Conservation (phyloP, 2,888 invertebrate genomes). For the Drosophila leonis region DNA sequence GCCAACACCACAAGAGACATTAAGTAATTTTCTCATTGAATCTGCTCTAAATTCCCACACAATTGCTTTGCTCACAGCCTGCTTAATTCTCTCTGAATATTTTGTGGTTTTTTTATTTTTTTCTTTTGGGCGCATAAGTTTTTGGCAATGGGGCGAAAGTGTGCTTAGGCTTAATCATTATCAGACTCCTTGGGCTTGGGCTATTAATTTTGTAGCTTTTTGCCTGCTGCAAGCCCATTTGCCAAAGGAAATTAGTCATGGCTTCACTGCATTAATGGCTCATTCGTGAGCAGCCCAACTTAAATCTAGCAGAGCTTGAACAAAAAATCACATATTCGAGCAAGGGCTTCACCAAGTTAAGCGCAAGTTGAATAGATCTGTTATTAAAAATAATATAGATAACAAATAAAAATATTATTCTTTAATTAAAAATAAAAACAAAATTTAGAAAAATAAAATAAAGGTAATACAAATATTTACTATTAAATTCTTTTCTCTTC, state of each 20-base stretch:
- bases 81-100: constrained; percentile 52
- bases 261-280: constrained; percentile 38
- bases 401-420: background rate
- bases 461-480: background rate
- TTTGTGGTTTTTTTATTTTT: constrained; percentile 27
- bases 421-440: background rate
- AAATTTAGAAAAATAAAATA: background rate
- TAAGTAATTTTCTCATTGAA: constrained; percentile 78
- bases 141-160: constrained; percentile 53
- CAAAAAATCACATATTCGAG: constrained; percentile 34
- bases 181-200: constrained; percentile 13
- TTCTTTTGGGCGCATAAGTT: constrained; percentile 27
- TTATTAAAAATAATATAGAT: background rate
- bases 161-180: constrained; percentile 30
- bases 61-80: constrained; percentile 61
- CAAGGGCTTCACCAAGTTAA: constrained; percentile 20
- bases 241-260: constrained; percentile 42
- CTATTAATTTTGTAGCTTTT: constrained; percentile 16
- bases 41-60: constrained; percentile 70
- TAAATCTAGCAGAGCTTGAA: constrained; percentile 7
- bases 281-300: constrained; percentile 39
- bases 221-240: constrained; percentile 18
- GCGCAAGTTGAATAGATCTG: background rate
- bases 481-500: background rate
- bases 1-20: constrained; percentile 43